A percentile compares a stretch with the other conserved stretches of the same genome.
Evolutionary conservation across 2,113 vertebrate species (phyloP).

Genomic region (Bothrops jararaca): DNA sequence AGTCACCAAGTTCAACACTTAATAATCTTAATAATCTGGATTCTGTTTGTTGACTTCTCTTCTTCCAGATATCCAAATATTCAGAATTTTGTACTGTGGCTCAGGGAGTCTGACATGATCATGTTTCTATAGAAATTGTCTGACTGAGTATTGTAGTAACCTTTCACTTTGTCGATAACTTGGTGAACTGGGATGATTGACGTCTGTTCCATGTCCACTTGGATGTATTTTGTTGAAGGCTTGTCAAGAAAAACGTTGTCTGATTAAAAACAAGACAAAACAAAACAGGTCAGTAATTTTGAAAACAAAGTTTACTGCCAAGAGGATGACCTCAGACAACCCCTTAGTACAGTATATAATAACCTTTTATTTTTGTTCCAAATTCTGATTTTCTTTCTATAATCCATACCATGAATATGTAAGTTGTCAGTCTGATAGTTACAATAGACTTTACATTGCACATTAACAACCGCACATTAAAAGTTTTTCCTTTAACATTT

Average conservation of each 20-base stretch:
- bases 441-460: neutral
- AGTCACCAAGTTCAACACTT: slow-evolving; percentile 18
- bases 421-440: neutral
- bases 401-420: neutral
- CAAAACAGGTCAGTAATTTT: slow-evolving; percentile 20
- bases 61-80: slow-evolving; percentile 23
- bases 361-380: neutral
- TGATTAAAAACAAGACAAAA: slow-evolving; percentile 62
- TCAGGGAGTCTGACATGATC: slow-evolving; percentile 89
- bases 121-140: slow-evolving; percentile 98
- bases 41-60: slow-evolving; percentile 5
- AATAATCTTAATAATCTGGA: neutral
- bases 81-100: slow-evolving; percentile 90
- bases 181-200: slow-evolving; percentile 92
- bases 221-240: slow-evolving; percentile 75
- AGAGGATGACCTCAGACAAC: neutral
- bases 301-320: slow-evolving; percentile 19
- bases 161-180: slow-evolving; percentile 92
- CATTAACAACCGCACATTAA: neutral
- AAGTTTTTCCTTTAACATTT: neutral
- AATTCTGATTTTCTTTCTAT: neutral
- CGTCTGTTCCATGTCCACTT: slow-evolving; percentile 79
- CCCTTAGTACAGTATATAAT: neutral
- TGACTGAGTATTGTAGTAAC: slow-evolving; percentile 85
- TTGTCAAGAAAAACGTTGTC: slow-evolving; percentile 79